These are phyloP conservation scores for Synanthedon andrenaeformis DNA, from an alignment of 2,888 invertebrate genomes.

Conservation along the genomic window DNA sequence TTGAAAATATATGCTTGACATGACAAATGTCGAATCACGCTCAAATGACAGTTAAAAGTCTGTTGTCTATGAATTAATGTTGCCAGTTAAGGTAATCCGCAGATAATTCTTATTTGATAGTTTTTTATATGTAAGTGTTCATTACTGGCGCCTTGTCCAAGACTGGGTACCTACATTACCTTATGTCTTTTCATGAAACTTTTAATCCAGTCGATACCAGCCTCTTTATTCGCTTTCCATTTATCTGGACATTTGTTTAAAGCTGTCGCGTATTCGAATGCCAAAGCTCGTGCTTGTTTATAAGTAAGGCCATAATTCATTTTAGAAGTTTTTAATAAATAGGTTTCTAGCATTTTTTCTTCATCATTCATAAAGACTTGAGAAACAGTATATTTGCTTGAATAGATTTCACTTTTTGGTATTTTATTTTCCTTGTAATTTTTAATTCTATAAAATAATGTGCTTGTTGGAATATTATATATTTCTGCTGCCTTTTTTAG, in stretches of 20 bases:
- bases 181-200: too few species aligned
- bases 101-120: too few species aligned
- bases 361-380: slow-evolving; percentile 13
- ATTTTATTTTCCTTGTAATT: neutral
- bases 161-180: too few species aligned
- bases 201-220: slow-evolving; percentile 9
- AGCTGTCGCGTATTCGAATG: neutral
- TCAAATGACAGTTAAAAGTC: too few species aligned
- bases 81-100: too few species aligned
- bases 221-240: neutral
- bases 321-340: slow-evolving; percentile 12
- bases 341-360: slow-evolving; percentile 10
- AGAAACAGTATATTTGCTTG: slow-evolving; percentile 6
- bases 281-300: neutral
- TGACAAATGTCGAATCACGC: too few species aligned
- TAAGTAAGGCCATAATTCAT: slow-evolving; percentile 15
- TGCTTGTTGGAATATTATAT: too few species aligned
- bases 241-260: neutral
- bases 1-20: too few species aligned
- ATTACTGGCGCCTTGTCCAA: too few species aligned
- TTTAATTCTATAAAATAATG: neutral
- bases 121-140: too few species aligned
- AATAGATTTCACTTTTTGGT: slow-evolving; percentile 2
- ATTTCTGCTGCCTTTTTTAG: too few species aligned
- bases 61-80: too few species aligned